A percentile compares a stretch with the other conserved stretches of the same genome.
Conservation (phyloP, 2,113 vertebrate species). For the Falco punctatus region DNA sequence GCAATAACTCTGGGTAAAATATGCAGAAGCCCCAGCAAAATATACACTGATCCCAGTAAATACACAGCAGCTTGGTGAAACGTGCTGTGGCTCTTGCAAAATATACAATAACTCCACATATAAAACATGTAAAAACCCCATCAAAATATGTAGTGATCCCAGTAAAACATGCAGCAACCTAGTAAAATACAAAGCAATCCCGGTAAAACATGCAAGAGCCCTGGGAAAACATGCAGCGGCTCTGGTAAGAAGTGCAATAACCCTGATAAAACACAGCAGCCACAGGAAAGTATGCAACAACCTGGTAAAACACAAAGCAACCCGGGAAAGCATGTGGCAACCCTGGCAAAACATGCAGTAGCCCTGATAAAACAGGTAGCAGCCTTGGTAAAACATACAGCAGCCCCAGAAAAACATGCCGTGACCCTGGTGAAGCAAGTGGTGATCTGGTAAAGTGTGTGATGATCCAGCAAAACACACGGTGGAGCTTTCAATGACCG, state of each 20-base stretch:
- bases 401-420: background rate
- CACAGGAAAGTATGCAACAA: fast-evolving
- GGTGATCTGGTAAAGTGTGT: background rate
- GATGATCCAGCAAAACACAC: no score
- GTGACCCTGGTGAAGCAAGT: background rate
- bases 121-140: background rate
- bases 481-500: no score
- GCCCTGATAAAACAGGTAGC: no score
- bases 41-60: background rate
- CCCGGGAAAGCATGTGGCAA: background rate
- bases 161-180: no score
- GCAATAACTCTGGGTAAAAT: background rate
- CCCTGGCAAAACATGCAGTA: background rate
- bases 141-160: fast-evolving
- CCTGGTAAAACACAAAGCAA: background rate
- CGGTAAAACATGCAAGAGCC: background rate
- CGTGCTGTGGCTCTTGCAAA: background rate
- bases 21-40: background rate
- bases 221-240: no score
- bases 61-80: background rate
- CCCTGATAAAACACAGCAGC: no score
- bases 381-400: no score
- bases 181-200: background rate
- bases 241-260: fast-evolving
- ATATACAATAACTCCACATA: no score